Base-by-base conservation (phyloP, 1,140 invertebrate species). In the Mesaphorura yosii region DNA sequence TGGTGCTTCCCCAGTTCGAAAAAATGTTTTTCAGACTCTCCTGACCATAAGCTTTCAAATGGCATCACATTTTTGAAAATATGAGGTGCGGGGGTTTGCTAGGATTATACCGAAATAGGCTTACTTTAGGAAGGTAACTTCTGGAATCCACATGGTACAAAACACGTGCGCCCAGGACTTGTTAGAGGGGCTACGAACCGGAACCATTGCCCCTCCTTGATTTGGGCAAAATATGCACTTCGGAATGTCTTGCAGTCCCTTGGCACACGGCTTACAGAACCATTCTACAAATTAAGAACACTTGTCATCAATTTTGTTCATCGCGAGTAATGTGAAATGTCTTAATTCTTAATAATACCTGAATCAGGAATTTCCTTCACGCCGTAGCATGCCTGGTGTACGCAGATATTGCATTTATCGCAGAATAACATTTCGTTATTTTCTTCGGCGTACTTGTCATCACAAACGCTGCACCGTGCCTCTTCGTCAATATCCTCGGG, bases 321-420 rank as follows among this genome's bases (percentile, higher is more conserved):
- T 46, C 12, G 17, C 4, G 19, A 22, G 23, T 15, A 7, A 46
- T 10, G 12, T 26, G 12, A 7, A 25, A 46, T 10, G 10, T 46
- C 23, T 10, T 14, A 46, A 46, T 10, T 12, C 19, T 19, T 7
- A 46, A 46, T 25, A 20, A 6, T 12, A 46, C 4, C 28, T 48
- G 27, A 27, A 10, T 28, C 26, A 5, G 46, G 46, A 31, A 48
- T 31, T 7, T 29, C 19, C 22, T 29, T 12, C 3, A 48, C 19
- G 3, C 46, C 46, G 37, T 48, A 48, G 23, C 46, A 48, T 25
- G 46, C 46, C 22, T 48, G 46, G 22, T 48, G 46, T 6, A 48
- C 28, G 22, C 46, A 48, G 4, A 48, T 20, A 31, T 48, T 31
- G 23, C 46, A 48, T 12, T n/a, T 48, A 6, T 48, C 46, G 22